Base-by-base conservation (phyloP, 2,888 invertebrate genomes). In the Parnassius apollo region DNA sequence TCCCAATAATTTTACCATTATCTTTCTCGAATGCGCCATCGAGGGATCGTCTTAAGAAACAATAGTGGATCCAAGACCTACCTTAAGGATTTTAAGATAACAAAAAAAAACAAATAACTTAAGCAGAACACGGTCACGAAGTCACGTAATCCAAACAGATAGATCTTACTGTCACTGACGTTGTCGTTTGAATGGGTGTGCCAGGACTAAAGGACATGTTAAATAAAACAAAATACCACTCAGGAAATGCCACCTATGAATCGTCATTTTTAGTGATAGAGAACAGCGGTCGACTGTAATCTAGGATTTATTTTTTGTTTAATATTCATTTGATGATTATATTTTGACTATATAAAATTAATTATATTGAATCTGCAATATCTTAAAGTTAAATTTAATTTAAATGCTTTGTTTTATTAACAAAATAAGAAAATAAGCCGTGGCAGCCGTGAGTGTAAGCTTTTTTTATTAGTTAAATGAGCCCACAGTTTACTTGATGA, bases 61-160 rank as follows among this genome's bases (percentile, higher is more conserved):
- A 69, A 72, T 70, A 72, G 74, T 69, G 72, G 69, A 68, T 68
- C 68, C 68, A 69, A 67, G 74, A 71, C 71, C 70, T 73, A 72
- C 71, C 70, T 72, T 70, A 74, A 71, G 73, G 77, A 76, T 75
- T 73, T 75, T 72, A 73, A 75, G 77, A 77, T 74, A 76, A 80
- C 69, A 81, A 77, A 58, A 63, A 76, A 80, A 79, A 77, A 71
- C 71, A 75, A 76, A 71, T 66, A 72, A 68, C 67, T 70, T 72
- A 72, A 72, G 70, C 71, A 74, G 75, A 71, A 78, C 78, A 77
- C 74, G 73, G 77, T 77, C 81, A 77, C 78, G 78, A 79, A 72
- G 75, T 77, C 80, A 78, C 79, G 80, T 87, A 85, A 86, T 85
- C 81, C 84, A 81, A 86, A 84, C 82, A 86, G 77, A 86, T 85